Conservation (phyloP, 2,113 vertebrate genomes). For the Echinops telfairi region DNA sequence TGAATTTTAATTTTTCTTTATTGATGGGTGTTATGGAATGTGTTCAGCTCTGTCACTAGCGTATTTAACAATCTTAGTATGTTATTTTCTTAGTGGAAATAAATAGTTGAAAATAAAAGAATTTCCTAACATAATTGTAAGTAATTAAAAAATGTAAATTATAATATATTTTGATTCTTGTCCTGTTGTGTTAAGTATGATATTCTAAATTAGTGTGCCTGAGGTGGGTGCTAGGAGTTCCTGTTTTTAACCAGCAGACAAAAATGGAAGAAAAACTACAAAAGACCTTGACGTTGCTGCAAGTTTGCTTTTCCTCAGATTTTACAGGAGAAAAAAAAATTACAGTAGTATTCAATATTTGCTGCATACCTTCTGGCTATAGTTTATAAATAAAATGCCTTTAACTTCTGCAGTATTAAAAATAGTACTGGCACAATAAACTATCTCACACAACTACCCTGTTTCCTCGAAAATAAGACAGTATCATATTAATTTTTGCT, state of each 20-base stretch:
- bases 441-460: too few relatives aligned
- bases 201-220: slow-evolving; percentile 17
- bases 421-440: too few relatives aligned
- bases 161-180: background rate
- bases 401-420: background rate
- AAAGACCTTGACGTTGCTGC: background rate
- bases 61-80: slow-evolving; percentile 18
- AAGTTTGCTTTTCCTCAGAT: slow-evolving; percentile 19
- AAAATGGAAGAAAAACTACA: background rate
- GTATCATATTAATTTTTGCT: too few relatives aligned
- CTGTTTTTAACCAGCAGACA: background rate
- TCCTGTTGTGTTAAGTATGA: background rate
- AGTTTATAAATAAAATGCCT: slow-evolving; percentile 5
- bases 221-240: background rate
- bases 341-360: background rate
- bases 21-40: background rate
- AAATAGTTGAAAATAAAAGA: slow-evolving; percentile 52
- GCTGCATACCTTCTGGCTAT: background rate
- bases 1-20: slow-evolving; percentile 43
- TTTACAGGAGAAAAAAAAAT: background rate
- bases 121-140: slow-evolving; percentile 30
- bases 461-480: too few relatives aligned
- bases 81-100: slow-evolving; percentile 20
- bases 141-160: slow-evolving; percentile 20
- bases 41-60: background rate